Evolutionary conservation across 2,797 vertebrate species (phyloP).

Genomic region (Basileuterus tristriatus): DNA sequence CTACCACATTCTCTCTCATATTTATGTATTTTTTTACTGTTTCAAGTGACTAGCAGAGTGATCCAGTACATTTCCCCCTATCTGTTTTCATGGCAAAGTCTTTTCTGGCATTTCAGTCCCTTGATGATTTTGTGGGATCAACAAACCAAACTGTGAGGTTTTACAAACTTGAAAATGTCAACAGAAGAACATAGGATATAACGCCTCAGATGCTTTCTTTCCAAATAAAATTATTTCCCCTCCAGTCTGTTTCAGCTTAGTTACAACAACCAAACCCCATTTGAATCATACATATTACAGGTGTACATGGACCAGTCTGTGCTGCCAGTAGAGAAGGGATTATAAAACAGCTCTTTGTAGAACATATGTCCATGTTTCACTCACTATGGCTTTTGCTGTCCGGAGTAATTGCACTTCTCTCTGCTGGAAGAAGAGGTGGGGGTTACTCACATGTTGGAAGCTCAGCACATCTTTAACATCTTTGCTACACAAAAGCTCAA

Average conservation of each 20-base stretch:
- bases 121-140: slow-evolving; percentile 61
- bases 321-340: neutral
- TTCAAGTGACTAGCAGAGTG: slow-evolving; percentile 25
- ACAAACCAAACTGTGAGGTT: slow-evolving; percentile 62
- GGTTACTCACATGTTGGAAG: neutral
- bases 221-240: neutral
- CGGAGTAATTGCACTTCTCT: neutral
- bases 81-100: slow-evolving; percentile 30
- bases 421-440: neutral
- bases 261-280: neutral
- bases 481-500: neutral
- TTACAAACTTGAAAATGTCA: slow-evolving; percentile 67
- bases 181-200: slow-evolving; percentile 36
- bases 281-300: neutral
- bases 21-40: slow-evolving; percentile 55
- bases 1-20: neutral
- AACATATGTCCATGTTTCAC: neutral
- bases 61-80: slow-evolving; percentile 36
- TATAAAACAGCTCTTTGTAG: neutral
- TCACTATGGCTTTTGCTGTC: neutral
- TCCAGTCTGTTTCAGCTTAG: neutral
- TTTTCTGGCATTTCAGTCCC: slow-evolving; percentile 48
- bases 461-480: neutral
- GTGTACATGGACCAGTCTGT: neutral
- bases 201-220: slow-evolving; percentile 3